Conservation (phyloP, 1,140 invertebrate species). For the Drosophila nasuta region DNA sequence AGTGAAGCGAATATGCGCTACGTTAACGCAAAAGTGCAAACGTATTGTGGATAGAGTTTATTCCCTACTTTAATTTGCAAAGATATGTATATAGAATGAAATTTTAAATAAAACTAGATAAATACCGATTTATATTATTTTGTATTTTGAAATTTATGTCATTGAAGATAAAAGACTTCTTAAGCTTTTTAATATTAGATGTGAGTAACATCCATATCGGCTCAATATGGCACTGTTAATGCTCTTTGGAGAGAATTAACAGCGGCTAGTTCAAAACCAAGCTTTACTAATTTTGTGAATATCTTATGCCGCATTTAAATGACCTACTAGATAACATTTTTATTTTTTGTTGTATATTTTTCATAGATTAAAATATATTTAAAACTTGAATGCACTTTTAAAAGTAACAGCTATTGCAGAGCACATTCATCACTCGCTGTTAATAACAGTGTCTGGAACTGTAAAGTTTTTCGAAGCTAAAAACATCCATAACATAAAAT, state of each 20-base stretch:
- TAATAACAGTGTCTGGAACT: constrained; percentile 9
- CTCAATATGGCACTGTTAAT: constrained; percentile 7
- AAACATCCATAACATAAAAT: constrained; percentile 25
- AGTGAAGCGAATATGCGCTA: constrained; percentile 22
- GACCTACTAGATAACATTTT: no score
- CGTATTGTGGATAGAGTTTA: background rate
- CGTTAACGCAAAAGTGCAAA: constrained; percentile 18
- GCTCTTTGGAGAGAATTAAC: background rate
- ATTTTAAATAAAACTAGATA: no score
- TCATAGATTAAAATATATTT: background rate
- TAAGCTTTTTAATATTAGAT: background rate
- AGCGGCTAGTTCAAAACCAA: constrained; percentile 1
- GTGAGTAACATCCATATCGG: background rate
- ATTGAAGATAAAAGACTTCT: background rate
- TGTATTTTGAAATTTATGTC: background rate
- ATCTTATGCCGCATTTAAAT: no score
- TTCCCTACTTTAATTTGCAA: background rate
- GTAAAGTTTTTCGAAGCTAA: constrained; percentile 7
- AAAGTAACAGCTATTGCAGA: background rate
- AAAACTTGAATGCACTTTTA: no score
- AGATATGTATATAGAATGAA: background rate
- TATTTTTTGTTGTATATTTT: background rate
- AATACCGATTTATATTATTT: no score
- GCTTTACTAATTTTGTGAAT: background rate
- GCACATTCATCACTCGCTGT: constrained; percentile 7